A percentile compares a stretch with the other conserved stretches of the same genome.
phyloP scores from a whole-genome alignment of 2,888 invertebrate species.

The Hydrotaea diabolus region DNA sequence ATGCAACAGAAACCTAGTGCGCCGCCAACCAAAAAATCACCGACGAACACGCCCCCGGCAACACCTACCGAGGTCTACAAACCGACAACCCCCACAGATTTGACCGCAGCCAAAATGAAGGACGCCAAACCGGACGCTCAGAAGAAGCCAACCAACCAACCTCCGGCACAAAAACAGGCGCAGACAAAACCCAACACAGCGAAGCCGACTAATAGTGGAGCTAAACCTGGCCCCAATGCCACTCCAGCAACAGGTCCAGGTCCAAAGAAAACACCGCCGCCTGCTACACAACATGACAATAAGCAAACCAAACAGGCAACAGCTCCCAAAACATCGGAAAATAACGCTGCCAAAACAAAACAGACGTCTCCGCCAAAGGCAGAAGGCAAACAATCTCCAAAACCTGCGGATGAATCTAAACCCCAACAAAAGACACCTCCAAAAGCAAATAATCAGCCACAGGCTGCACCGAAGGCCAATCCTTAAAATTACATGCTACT shows the following conservation, averaged over 20 bases:
- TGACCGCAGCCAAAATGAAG: conserved; percentile 11
- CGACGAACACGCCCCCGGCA: conserved; percentile 30
- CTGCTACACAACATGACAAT: neutral
- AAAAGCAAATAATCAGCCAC: neutral
- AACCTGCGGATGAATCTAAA: neutral
- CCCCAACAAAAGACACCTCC: conserved; percentile 1
- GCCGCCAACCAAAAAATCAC: conserved; percentile 17
- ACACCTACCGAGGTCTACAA: conserved; percentile 40
- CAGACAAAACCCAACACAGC: neutral
- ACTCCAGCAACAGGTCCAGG: neutral
- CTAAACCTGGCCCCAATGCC: neutral
- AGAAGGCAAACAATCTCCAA: neutral
- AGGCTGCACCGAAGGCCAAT: neutral
- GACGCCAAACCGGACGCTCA: conserved; percentile 31
- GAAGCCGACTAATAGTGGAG: neutral
- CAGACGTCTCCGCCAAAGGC: conserved; percentile 75
- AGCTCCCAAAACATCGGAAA: conserved; percentile 92
- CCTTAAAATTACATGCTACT: conserved; percentile 37
- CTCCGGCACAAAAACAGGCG: neutral
- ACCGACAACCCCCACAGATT: conserved; percentile 6
- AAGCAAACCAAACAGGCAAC: conserved; percentile 30
- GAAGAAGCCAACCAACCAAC: conserved; percentile 84
- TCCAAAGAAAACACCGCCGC: neutral
- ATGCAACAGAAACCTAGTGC: neutral
- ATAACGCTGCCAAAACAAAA: conserved; percentile 95